These are phyloP conservation scores for Drosophila pectinifera DNA, from an alignment of 1,140 invertebrate genomes.

Conservation along the genomic window DNA sequence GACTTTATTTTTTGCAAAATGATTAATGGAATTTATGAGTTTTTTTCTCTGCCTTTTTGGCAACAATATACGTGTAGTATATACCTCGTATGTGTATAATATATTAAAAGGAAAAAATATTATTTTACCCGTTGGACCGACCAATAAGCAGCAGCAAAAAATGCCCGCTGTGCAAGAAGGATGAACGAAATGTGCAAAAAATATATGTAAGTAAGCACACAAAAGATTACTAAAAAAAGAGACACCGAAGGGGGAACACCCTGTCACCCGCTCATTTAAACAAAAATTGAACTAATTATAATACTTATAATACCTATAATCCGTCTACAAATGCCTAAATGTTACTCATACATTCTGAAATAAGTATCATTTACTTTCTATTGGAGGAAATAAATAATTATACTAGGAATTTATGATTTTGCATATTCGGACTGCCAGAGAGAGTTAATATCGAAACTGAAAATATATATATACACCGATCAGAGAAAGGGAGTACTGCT, in stretches of 20 bases:
- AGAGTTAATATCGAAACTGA: slow-evolving; percentile 10
- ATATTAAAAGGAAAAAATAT: slow-evolving; percentile 55
- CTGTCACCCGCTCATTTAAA: neutral
- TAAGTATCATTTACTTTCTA: neutral
- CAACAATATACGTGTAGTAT: slow-evolving; percentile 27
- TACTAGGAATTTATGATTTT: too few relatives aligned
- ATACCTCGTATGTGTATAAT: slow-evolving; percentile 26
- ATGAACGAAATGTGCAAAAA: slow-evolving; percentile 36
- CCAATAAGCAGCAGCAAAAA: slow-evolving; percentile 24
- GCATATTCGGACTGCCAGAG: neutral
- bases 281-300: neutral
- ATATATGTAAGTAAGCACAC: slow-evolving; percentile 3
- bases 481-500: neutral
- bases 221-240: neutral
- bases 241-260: neutral
- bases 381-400: too few relatives aligned
- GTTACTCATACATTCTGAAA: neutral
- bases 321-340: neutral
- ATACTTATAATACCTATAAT: too few relatives aligned
- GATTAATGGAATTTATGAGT: slow-evolving; percentile 68
- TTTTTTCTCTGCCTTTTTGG: slow-evolving; percentile 25
- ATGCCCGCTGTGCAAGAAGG: slow-evolving; percentile 55
- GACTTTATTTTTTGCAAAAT: slow-evolving; percentile 56
- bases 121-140: slow-evolving; percentile 38
- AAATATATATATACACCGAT: neutral